phyloP scores from a whole-genome alignment of 2,113 vertebrate species.

The Elephas maximus region DNA sequence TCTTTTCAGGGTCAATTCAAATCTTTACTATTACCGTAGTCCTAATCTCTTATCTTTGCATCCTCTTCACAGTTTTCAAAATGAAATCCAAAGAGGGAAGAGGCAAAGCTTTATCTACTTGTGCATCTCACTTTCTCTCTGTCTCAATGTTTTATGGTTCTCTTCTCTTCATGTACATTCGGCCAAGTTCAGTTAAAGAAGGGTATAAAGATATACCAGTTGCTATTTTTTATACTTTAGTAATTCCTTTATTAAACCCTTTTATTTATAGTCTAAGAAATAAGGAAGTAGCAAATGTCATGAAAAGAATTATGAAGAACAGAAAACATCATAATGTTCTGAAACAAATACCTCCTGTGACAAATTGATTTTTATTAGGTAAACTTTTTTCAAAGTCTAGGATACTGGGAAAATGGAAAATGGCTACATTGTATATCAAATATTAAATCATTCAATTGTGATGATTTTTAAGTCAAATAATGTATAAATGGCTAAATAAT shows the following conservation, averaged over 20 bases:
- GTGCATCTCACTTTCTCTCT: constrained; percentile 54
- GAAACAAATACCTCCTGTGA: neutral
- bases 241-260: neutral
- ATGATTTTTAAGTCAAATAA: neutral
- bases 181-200: neutral
- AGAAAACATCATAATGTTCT: neutral
- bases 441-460: neutral
- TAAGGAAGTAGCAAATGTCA: neutral
- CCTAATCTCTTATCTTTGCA: constrained; percentile 32
- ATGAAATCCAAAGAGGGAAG: constrained; percentile 44
- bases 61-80: constrained; percentile 39
- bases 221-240: neutral
- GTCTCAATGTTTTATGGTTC: constrained; percentile 61
- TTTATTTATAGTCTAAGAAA: neutral
- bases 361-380: neutral
- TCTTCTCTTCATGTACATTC: neutral
- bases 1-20: neutral
- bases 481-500: neutral
- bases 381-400: neutral
- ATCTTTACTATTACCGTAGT: neutral
- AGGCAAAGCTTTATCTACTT: constrained; percentile 37
- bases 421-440: neutral
- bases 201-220: neutral
- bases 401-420: neutral
- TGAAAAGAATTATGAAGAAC: neutral